A percentile compares a stretch with the other conserved stretches of the same genome.
Conservation (phyloP, 2,113 vertebrate species). For the Ammodytes marinus region DNA sequence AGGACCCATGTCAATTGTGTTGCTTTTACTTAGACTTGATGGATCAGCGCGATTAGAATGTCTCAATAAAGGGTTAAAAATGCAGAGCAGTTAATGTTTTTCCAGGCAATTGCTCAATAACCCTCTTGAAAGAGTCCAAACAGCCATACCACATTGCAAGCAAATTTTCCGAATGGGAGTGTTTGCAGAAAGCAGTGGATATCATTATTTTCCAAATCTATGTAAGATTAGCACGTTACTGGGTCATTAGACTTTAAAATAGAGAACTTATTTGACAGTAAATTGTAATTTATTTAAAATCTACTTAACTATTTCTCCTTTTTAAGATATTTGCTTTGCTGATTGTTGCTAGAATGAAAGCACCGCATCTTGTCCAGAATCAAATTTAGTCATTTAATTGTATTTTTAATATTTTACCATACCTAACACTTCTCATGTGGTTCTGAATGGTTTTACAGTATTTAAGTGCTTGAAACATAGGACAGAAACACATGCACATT, state of each 20-base stretch:
- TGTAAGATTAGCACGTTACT: not conserved
- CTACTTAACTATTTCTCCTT: not conserved
- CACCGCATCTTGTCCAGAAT: not conserved
- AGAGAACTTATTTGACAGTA: not conserved
- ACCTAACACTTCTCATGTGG: not conserved
- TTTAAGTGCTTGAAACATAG: not conserved
- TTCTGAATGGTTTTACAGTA: not conserved
- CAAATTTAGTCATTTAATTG: not conserved
- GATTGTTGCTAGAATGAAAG: not conserved
- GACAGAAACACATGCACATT: not conserved
- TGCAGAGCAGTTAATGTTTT: slow-evolving; percentile 66
- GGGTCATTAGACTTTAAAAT: not conserved
- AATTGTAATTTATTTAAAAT: not conserved
- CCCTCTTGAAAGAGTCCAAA: slow-evolving; percentile 30
- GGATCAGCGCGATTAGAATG: slow-evolving; percentile 39
- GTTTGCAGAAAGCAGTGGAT: slow-evolving; percentile 8
- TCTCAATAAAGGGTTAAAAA: slow-evolving; percentile 36
- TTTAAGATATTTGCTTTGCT: not conserved
- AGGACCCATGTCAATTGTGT: slow-evolving; percentile 4
- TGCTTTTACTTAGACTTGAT: slow-evolving; percentile 34
- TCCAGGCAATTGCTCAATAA: slow-evolving; percentile 60
- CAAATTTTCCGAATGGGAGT: slow-evolving; percentile 57
- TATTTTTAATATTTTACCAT: not conserved
- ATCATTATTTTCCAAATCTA: slow-evolving; percentile 4
- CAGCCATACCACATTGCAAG: slow-evolving; percentile 3